A percentile compares a stretch with the other conserved stretches of the same genome.
phyloP scores from a whole-genome alignment of 2,797 vertebrate species.

The Todus mexicanus region DNA sequence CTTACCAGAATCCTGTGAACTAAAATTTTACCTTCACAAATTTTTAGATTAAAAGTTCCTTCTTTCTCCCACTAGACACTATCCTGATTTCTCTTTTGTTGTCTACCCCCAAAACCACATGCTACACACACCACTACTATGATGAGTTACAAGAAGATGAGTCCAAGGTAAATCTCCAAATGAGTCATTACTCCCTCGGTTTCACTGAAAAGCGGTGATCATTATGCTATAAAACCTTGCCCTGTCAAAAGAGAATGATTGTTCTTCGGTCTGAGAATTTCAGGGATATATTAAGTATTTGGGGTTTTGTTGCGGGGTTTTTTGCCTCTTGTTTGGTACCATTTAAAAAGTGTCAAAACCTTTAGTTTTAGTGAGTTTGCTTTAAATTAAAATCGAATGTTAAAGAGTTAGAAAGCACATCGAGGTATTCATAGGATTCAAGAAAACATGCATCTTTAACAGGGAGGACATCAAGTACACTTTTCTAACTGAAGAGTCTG shows the following conservation, averaged over 20 bases:
- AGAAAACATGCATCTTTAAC: neutral
- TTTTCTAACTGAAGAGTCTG: neutral
- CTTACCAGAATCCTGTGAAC: neutral
- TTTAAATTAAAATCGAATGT: neutral
- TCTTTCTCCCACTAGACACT: neutral
- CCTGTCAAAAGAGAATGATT: neutral
- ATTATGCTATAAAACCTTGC: neutral
- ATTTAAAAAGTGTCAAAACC: neutral
- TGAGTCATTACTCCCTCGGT: neutral
- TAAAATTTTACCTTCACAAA: neutral
- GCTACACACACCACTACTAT: neutral
- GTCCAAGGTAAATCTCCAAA: neutral
- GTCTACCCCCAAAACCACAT: neutral
- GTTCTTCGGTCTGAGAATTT: neutral
- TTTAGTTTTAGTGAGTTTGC: neutral
- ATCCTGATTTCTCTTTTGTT: neutral
- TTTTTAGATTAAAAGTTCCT: neutral
- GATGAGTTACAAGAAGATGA: neutral
- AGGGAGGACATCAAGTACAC: neutral
- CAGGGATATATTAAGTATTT: neutral
- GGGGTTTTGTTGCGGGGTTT: too few species aligned
- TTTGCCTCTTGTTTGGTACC: neutral
- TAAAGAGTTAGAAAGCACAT: neutral
- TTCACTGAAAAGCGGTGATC: neutral
- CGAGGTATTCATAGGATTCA: neutral